A percentile compares a stretch with the other conserved stretches of the same genome.
phyloP scores from a whole-genome alignment of 2,797 vertebrate species.

The Pseudomugil gertrudae region DNA sequence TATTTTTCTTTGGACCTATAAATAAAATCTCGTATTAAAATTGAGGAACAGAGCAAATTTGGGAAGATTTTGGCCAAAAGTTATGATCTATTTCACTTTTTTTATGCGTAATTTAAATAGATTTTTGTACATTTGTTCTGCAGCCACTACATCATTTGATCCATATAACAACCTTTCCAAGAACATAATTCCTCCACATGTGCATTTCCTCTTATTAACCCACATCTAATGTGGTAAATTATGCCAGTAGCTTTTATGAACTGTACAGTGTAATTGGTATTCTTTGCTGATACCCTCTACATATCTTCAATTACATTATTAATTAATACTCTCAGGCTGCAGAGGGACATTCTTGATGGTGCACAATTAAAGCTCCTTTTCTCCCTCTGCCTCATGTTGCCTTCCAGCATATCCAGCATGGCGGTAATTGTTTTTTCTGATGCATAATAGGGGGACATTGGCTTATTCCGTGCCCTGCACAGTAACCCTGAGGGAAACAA shows the following conservation, averaged over 20 bases:
- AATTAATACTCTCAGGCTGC: conserved; percentile 66
- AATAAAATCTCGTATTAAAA: no score
- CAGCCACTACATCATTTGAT: not conserved
- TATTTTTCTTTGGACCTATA: no score
- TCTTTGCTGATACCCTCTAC: conserved; percentile 54
- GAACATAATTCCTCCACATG: conserved; percentile 16
- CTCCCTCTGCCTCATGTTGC: conserved; percentile 49
- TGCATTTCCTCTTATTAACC: conserved; percentile 16
- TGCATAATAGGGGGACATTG: conserved; percentile 62
- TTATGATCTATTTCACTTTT: not conserved
- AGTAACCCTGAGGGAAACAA: conserved; percentile 58
- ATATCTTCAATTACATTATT: conserved; percentile 64
- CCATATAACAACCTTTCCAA: conserved; percentile 32
- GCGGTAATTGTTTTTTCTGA: conserved; percentile 72
- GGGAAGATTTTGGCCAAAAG: not conserved
- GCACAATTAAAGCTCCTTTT: conserved; percentile 57
- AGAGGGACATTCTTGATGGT: conserved; percentile 65
- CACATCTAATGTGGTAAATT: conserved; percentile 34
- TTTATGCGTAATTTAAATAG: not conserved
- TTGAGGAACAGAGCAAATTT: not conserved
- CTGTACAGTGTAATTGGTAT: conserved; percentile 60
- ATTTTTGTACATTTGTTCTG: not conserved
- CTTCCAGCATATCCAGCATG: conserved; percentile 67
- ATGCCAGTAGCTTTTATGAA: conserved; percentile 40
- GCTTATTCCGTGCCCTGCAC: conserved; percentile 58